These are phyloP conservation scores for Callyntrura guangdongensis DNA, from an alignment of 2,888 invertebrate species.

Conservation along the genomic window DNA sequence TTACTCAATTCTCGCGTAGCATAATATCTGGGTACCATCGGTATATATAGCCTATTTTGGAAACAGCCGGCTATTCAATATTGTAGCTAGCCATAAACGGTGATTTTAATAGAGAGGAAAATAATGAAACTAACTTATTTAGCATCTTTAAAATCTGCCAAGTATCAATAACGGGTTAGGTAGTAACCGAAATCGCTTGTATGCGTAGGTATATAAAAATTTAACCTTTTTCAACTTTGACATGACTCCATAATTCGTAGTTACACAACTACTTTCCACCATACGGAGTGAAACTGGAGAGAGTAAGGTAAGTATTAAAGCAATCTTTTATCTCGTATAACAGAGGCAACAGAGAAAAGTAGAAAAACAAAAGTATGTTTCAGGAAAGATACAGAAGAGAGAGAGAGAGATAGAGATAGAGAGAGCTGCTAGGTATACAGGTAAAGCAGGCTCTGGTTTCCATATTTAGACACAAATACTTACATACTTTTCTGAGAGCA, in stretches of 20 bases:
- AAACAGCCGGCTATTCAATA: too few relatives aligned
- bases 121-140: too few relatives aligned
- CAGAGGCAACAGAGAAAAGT: not conserved
- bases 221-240: slow-evolving; percentile 50
- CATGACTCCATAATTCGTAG: slow-evolving; percentile 23
- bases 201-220: slow-evolving; percentile 9
- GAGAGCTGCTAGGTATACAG: not conserved
- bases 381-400: not conserved
- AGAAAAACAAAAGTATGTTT: slow-evolving; percentile 46
- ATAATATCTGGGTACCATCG: too few relatives aligned
- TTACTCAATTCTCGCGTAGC: too few relatives aligned
- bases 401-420: too few relatives aligned
- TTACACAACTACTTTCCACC: not conserved
- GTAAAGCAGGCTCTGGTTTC: slow-evolving; percentile 23
- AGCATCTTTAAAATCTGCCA: slow-evolving; percentile 34
- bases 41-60: too few relatives aligned
- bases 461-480: slow-evolving; percentile 34
- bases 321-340: not conserved
- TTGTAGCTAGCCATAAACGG: too few relatives aligned
- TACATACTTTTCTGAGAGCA: slow-evolving; percentile 16
- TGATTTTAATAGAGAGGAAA: too few relatives aligned
- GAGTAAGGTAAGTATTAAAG: not conserved
- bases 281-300: not conserved
- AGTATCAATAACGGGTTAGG: slow-evolving; percentile 46
- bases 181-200: too few relatives aligned